Base-by-base conservation (phyloP, 2,113 vertebrate species). In the Toxotes jaculatrix region DNA sequence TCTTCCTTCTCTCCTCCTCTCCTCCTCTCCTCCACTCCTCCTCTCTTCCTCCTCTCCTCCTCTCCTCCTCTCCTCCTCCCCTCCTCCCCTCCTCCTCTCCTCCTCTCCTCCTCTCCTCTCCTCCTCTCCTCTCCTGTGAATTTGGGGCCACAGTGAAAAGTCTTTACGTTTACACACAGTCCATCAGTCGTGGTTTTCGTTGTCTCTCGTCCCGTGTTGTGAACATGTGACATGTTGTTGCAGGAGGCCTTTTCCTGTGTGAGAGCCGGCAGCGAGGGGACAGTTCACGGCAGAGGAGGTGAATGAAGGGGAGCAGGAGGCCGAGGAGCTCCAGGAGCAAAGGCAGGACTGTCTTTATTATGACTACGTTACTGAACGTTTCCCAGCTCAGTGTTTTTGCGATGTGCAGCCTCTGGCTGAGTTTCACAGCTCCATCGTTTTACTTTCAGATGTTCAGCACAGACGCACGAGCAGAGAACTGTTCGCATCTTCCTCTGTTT, bases 281-380 rank as follows among this genome's bases (percentile, higher is more conserved):
- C 0, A 21, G 6, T n/a, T 4, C 0, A 12, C 38, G 9, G 14
- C 23, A 14, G 21, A 81, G 62, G 53, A 66, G 14, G 3, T 5
- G 53, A 5, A 56, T 12, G 1, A 12, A 13, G 10, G 42, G 64
- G 13, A 19, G 23, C 7, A 73, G 40, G 23, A 68, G 45, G 45
- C 16, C 4, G 3, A 42, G 56, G 7, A 53, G 40, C 4, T 21
- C 12, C 1, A 60, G 73, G 34, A 79, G 36, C 38, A 13, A 73
- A 77, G 67, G 64, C 69, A 74, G 84, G 69, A 62, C 27, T 17
- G 8, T 59, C 11, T 74, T 21, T 51, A 51, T 63, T 78, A 9
- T 79, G 47, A 4, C 31, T 57, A 34, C 23, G 17, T 32, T 1
- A 4, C 5, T 32, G 36, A 13, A 69, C 23, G 40, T 53, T 55